phyloP scores from a whole-genome alignment of 2,113 vertebrate genomes.

The Hippoglossus stenolepis region DNA sequence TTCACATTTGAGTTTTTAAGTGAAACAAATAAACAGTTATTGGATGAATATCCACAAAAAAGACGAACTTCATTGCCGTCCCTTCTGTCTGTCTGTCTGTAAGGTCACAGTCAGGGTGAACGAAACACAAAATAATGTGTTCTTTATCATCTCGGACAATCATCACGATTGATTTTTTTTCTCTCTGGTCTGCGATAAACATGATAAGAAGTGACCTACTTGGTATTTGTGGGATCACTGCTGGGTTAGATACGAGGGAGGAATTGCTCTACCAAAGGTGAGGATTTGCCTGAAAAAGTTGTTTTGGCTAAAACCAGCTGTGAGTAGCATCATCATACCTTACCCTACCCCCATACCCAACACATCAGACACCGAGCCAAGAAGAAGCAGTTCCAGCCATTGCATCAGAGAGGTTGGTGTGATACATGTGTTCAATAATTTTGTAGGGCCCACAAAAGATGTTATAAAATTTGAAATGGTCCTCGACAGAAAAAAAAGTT shows the following conservation, averaged over 20 bases:
- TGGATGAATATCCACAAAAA: neutral
- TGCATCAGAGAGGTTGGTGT: constrained; percentile 1
- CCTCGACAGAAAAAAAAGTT: neutral
- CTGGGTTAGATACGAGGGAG: neutral
- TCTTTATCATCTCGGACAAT: too few relatives aligned
- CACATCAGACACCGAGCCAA: neutral
- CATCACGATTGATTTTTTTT: neutral
- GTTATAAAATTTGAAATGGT: constrained; percentile 7
- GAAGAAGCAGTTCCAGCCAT: neutral
- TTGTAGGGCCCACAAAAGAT: neutral
- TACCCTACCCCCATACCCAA: neutral
- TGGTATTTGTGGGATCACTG: neutral
- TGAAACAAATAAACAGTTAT: neutral
- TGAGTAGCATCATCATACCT: neutral
- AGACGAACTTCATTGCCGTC: too few relatives aligned
- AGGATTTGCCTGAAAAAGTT: neutral
- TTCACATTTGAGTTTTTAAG: constrained; percentile 1
- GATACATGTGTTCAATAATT: neutral
- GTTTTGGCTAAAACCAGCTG: neutral
- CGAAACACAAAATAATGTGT: too few relatives aligned
- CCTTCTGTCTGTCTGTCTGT: too few relatives aligned
- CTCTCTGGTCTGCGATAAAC: neutral
- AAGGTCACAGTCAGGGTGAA: too few relatives aligned
- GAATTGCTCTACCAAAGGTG: neutral
- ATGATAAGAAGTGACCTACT: too few relatives aligned